phyloP scores from a whole-genome alignment of 2,888 invertebrate species.

The Ariolimax columbianus region DNA sequence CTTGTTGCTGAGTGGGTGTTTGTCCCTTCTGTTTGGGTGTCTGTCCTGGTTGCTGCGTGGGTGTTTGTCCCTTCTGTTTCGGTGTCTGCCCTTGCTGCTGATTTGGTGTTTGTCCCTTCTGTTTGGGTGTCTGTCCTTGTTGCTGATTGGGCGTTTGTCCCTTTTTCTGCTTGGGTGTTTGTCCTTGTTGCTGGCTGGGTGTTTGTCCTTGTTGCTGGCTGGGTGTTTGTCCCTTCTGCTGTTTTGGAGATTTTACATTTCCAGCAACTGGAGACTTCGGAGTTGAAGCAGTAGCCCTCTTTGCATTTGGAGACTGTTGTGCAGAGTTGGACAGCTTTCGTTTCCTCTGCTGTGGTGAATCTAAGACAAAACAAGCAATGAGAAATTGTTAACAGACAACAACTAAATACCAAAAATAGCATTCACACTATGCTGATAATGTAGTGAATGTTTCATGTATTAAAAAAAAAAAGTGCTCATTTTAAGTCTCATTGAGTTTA shows the following conservation, averaged over 20 bases:
- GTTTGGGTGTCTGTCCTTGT: slow-evolving; percentile 25
- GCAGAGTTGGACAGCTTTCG: slow-evolving; percentile 31
- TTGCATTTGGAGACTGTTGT: not conserved
- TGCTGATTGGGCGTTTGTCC: slow-evolving; percentile 23
- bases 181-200: slow-evolving; percentile 2
- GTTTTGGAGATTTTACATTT: not conserved
- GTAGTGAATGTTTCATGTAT: no score
- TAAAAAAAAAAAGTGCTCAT: no score
- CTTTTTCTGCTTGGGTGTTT: slow-evolving; percentile 14
- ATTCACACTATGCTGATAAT: no score
- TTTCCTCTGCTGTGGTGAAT: slow-evolving; percentile 10
- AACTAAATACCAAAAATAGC: no score
- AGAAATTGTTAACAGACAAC: no score
- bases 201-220: slow-evolving; percentile 9
- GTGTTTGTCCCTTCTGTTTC: not conserved
- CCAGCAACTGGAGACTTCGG: slow-evolving; percentile 14
- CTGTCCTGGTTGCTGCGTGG: not conserved
- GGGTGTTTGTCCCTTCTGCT: slow-evolving; percentile 8
- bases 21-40: not conserved
- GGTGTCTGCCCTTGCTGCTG: slow-evolving; percentile 19
- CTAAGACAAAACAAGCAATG: not conserved
- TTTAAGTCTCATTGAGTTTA: no score
- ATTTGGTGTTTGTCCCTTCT: slow-evolving; percentile 2
- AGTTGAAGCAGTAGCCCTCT: slow-evolving; percentile 20
- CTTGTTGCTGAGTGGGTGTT: not conserved